These are phyloP conservation scores for Phrynosoma platyrhinos DNA, from an alignment of 2,113 vertebrate species.

Conservation along the genomic window DNA sequence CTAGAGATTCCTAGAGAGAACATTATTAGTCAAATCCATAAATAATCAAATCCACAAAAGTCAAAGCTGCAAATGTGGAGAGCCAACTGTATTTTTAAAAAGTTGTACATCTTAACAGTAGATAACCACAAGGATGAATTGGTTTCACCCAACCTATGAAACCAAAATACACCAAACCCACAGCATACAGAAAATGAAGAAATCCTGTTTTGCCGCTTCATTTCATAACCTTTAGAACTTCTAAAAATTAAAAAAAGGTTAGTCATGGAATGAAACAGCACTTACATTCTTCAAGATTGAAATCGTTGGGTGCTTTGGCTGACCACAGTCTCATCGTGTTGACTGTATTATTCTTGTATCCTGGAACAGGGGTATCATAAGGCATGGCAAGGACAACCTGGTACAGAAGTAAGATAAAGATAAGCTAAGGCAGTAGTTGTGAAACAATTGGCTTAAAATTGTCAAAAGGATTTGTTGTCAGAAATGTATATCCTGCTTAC, in stretches of 20 bases:
- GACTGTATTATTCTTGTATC: constrained; percentile 91
- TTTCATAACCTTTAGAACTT: not conserved
- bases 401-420: not conserved
- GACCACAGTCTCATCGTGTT: constrained; percentile 93
- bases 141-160: not conserved
- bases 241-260: not conserved
- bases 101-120: not conserved
- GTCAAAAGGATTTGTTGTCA: not conserved
- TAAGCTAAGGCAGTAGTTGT: not conserved
- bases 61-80: too few relatives aligned
- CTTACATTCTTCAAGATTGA: constrained; percentile 89
- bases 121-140: not conserved
- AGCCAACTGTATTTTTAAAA: not conserved
- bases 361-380: constrained; percentile 88
- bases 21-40: too few relatives aligned
- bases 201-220: not conserved
- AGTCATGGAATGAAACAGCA: not conserved
- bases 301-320: constrained; percentile 89
- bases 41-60: too few relatives aligned
- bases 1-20: too few relatives aligned
- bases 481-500: not conserved
- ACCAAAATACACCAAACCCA: not conserved
- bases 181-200: not conserved
- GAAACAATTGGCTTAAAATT: not conserved
- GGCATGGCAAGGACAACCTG: constrained; percentile 90